A percentile compares a stretch with the other conserved stretches of the same genome.
Evolutionary conservation across 2,113 vertebrate species (phyloP).

Genomic region (Anolis sagrei): DNA sequence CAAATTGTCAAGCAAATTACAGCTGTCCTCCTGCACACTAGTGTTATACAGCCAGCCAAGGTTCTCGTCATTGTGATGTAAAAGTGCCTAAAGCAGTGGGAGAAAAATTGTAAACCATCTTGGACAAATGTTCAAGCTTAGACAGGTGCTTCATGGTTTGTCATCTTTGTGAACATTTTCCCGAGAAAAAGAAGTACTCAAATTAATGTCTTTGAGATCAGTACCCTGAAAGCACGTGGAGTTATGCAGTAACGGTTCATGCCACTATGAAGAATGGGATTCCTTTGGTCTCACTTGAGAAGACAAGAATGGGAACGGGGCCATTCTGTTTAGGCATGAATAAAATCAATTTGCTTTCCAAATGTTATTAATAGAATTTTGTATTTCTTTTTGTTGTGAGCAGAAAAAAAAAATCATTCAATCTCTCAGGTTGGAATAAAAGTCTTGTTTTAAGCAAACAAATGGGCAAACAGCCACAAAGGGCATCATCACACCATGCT

Average conservation of each 20-base stretch:
- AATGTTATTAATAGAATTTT: background rate
- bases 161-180: background rate
- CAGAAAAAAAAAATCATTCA: background rate
- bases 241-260: background rate
- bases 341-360: background rate
- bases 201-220: background rate
- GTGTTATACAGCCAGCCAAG: conserved; percentile 12
- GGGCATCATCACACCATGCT: no score
- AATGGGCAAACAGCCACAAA: no score
- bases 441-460: background rate
- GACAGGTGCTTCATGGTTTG: background rate
- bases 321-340: background rate
- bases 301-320: background rate
- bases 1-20: conserved; percentile 19
- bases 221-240: background rate
- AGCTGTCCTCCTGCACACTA: background rate
- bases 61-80: background rate
- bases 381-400: background rate
- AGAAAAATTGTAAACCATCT: background rate
- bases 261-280: background rate
- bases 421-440: background rate
- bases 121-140: background rate
- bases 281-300: no score
- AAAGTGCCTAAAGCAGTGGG: conserved; percentile 13
- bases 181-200: background rate